Conservation (phyloP, 2,888 invertebrate genomes). For the Orchesellides sinensis region DNA sequence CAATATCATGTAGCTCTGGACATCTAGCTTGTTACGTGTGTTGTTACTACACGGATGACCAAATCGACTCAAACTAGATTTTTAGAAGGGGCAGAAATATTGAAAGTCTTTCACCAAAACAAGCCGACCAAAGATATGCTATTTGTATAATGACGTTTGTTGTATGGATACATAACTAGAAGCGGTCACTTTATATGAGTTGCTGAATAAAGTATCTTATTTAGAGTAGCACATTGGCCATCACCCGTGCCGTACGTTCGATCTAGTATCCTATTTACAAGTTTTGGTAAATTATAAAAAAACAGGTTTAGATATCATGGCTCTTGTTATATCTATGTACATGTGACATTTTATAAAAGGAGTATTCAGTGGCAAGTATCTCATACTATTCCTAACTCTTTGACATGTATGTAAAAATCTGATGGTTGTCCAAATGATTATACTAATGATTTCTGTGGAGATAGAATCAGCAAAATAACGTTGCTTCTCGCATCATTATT, state of each 20-base stretch:
- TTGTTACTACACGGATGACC: constrained; percentile 53
- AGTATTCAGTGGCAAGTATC: too few species aligned
- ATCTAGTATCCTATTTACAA: constrained; percentile 24
- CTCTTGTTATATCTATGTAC: too few species aligned
- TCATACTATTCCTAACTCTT: too few species aligned
- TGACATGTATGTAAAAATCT: background rate
- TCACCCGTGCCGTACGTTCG: constrained; percentile 1
- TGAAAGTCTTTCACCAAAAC: constrained; percentile 60
- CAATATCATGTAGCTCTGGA: too few species aligned
- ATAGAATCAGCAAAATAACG: constrained; percentile 36
- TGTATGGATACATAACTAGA: background rate
- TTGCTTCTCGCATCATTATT: constrained; percentile 43
- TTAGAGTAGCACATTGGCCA: background rate
- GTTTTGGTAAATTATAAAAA: constrained; percentile 44
- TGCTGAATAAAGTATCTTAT: constrained; percentile 8
- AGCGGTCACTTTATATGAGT: background rate
- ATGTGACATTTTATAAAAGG: too few species aligned
- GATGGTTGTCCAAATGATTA: constrained; percentile 18
- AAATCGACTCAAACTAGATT: constrained; percentile 49
- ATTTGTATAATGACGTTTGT: constrained; percentile 61
- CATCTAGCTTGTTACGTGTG: constrained; percentile 51
- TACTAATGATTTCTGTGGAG: constrained; percentile 51
- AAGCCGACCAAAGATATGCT: constrained; percentile 59
- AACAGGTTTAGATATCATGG: too few species aligned
- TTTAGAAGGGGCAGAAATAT: constrained; percentile 35